Evolutionary conservation across 2,888 invertebrate genomes (phyloP).

Genomic region (Acanthosepion esculentum): DNA sequence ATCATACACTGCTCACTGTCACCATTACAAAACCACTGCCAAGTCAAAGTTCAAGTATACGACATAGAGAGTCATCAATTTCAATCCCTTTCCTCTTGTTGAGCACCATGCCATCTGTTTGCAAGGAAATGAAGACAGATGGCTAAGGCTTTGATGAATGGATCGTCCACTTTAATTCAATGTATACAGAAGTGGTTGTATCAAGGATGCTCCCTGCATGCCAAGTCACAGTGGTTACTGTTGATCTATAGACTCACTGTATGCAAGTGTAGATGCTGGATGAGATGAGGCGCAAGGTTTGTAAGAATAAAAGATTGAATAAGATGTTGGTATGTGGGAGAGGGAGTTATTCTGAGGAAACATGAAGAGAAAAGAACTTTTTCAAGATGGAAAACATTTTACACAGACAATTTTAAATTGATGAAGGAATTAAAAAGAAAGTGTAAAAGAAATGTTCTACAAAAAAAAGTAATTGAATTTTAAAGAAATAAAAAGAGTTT

Average conservation of each 20-base stretch:
- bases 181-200: neutral
- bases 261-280: neutral
- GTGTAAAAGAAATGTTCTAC: too few species aligned
- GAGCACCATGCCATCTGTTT: neutral
- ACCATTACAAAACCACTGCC: neutral
- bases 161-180: neutral
- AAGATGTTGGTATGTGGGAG: neutral
- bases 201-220: neutral
- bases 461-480: too few species aligned
- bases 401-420: too few species aligned
- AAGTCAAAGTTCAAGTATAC: neutral
- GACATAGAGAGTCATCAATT: neutral
- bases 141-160: neutral
- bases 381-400: neutral
- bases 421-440: too few species aligned
- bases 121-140: neutral
- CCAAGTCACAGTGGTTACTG: neutral
- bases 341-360: neutral
- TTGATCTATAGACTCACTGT: neutral
- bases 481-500: too few species aligned
- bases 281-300: neutral
- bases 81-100: neutral
- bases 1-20: too few species aligned
- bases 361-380: neutral
- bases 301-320: neutral